Percentiles rank a stretch among this genome's conserved stretches.
Conservation (phyloP, 2,797 vertebrate genomes). For the Platalea minor region DNA sequence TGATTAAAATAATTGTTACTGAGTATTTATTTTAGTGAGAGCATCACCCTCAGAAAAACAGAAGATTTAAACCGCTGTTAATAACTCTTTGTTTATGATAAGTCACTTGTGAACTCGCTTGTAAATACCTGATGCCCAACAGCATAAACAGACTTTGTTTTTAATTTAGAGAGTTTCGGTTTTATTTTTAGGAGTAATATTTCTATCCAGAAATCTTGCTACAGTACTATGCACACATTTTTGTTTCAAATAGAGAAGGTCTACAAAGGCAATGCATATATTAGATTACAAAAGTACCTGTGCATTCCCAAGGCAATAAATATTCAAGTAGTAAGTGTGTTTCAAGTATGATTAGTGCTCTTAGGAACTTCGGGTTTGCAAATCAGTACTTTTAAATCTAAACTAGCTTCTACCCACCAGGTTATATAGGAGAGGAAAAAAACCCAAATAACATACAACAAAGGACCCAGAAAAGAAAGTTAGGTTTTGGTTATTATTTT, state of each 20-base stretch:
- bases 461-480: slow-evolving; percentile 32
- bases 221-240: not conserved
- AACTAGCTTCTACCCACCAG: not conserved
- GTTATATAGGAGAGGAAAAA: not conserved
- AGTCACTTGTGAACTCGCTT: not conserved
- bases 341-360: not conserved
- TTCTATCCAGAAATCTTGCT: not conserved
- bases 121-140: not conserved
- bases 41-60: not conserved
- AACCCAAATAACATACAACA: not conserved
- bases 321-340: not conserved
- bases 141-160: not conserved
- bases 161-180: not conserved
- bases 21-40: not conserved
- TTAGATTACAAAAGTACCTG: not conserved
- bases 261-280: not conserved
- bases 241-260: not conserved
- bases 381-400: not conserved
- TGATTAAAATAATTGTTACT: not conserved
- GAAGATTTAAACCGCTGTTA: not conserved
- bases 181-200: not conserved
- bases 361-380: not conserved
- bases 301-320: not conserved
- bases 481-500: slow-evolving; percentile 57
- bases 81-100: not conserved